phyloP scores from a whole-genome alignment of 1,140 invertebrate species.

The Achroia grisella region DNA sequence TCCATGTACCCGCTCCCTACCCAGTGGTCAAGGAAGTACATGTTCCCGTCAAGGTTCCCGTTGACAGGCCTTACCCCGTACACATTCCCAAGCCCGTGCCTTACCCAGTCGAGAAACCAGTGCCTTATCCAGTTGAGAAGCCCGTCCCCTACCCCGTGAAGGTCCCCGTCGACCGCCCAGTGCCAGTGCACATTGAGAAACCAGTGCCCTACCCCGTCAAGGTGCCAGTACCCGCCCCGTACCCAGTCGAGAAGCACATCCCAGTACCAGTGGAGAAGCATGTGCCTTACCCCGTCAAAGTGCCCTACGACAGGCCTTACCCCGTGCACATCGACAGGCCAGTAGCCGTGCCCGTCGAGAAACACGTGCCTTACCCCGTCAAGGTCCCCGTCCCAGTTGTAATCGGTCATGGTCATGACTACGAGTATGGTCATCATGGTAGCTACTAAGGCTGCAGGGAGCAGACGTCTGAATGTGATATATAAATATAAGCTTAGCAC shows the following conservation, averaged over 20 bases:
- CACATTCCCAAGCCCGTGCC: constrained; percentile 79
- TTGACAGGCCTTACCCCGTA: constrained; percentile 83
- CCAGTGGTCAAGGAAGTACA: constrained; percentile 79
- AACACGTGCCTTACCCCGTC: constrained; percentile 75
- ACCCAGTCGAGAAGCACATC: constrained; percentile 73
- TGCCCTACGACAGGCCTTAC: constrained; percentile 75
- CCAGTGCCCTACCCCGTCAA: constrained; percentile 74
- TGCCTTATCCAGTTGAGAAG: constrained; percentile 81
- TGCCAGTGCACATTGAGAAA: constrained; percentile 75
- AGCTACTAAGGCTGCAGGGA: constrained; percentile 69
- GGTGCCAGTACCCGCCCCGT: constrained; percentile 70
- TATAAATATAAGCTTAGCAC: constrained; percentile 65
- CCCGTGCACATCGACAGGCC: constrained; percentile 76
- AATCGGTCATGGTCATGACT: constrained; percentile 59
- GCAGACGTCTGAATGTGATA: constrained; percentile 67
- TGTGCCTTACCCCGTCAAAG: constrained; percentile 76
- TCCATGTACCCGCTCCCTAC: constrained; percentile 78
- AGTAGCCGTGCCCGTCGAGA: constrained; percentile 75
- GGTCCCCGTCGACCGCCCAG: constrained; percentile 75
- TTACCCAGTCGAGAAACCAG: constrained; percentile 78
- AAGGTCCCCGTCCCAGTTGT: constrained; percentile 75
- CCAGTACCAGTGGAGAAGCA: constrained; percentile 76
- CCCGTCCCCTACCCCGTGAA: constrained; percentile 78
- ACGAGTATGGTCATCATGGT: constrained; percentile 66
- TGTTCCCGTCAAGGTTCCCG: constrained; percentile 80